Percentiles rank a stretch among this genome's conserved stretches.
phyloP scores from a whole-genome alignment of 2,888 invertebrate genomes.

The Apamea sordens region DNA sequence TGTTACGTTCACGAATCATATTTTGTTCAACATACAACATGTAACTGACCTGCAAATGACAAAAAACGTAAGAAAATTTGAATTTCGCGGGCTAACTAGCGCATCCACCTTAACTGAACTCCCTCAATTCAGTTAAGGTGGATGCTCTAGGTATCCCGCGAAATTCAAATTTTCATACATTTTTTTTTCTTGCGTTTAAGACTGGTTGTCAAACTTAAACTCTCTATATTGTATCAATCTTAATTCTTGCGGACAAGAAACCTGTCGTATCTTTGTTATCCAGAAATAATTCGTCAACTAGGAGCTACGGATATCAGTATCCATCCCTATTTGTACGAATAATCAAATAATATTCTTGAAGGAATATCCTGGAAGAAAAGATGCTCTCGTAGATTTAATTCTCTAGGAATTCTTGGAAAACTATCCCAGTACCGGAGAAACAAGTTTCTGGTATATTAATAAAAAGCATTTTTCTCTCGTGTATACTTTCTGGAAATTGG shows the following conservation, averaged over 20 bases:
- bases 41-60: too few species aligned
- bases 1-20: too few species aligned
- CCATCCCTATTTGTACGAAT: background rate
- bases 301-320: background rate
- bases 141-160: too few species aligned
- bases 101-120: conserved; percentile 17
- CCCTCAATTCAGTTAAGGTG: too few species aligned
- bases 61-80: too few species aligned
- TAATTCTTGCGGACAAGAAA: background rate
- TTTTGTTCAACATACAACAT: too few species aligned
- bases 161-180: too few species aligned
- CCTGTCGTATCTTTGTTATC: background rate
- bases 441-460: conserved; percentile 25
- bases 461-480: conserved; percentile 34
- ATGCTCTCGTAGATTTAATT: background rate
- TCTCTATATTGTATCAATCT: background rate
- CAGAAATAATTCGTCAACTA: background rate
- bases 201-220: too few species aligned
- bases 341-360: background rate
- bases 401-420: conserved; percentile 28
- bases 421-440: background rate
- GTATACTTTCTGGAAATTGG: conserved; percentile 26
- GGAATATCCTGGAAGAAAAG: background rate
- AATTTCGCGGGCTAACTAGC: too few species aligned
- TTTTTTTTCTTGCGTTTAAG: too few species aligned